phyloP scores from a whole-genome alignment of 2,888 invertebrate species.

The Drosophila acutilabella region DNA sequence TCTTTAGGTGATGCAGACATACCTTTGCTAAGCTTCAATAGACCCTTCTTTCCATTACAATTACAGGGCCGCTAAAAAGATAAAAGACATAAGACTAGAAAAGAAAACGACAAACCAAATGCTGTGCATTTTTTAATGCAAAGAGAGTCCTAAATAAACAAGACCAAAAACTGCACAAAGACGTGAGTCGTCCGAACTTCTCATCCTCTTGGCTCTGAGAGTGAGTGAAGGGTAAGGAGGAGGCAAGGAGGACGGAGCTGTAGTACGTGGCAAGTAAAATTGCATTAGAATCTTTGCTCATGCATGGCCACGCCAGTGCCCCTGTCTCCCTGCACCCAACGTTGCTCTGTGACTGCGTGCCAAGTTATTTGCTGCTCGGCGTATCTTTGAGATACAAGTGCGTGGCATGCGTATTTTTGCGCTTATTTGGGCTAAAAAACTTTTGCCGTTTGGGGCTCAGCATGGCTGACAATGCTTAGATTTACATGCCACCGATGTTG shows the following conservation, averaged over 20 bases:
- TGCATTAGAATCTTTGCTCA: slow-evolving; percentile 76
- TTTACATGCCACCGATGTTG: slow-evolving; percentile 44
- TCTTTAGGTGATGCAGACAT: no score
- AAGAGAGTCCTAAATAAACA: slow-evolving; percentile 73
- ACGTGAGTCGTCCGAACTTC: slow-evolving; percentile 25
- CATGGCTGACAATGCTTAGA: slow-evolving; percentile 78
- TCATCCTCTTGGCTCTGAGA: slow-evolving; percentile 11
- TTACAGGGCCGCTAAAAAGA: neutral
- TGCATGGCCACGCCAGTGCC: slow-evolving; percentile 60
- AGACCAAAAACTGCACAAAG: slow-evolving; percentile 57
- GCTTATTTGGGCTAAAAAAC: slow-evolving; percentile 80
- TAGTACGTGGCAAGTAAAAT: slow-evolving; percentile 53
- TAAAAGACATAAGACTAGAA: slow-evolving; percentile 16
- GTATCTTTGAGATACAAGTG: slow-evolving; percentile 61
- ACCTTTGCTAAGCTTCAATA: no score
- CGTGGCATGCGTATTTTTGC: slow-evolving; percentile 66
- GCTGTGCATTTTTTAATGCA: slow-evolving; percentile 55
- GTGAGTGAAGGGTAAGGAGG: neutral
- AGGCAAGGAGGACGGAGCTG: slow-evolving; percentile 3
- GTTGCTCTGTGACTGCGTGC: slow-evolving; percentile 59
- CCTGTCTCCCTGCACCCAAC: slow-evolving; percentile 8
- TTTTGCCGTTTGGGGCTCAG: slow-evolving; percentile 62
- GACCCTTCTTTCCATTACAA: neutral
- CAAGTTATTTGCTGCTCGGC: slow-evolving; percentile 67
- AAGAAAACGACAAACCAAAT: slow-evolving; percentile 29